Base-by-base conservation (phyloP, 1,140 invertebrate species). In the Hycleus phaleratus region DNA sequence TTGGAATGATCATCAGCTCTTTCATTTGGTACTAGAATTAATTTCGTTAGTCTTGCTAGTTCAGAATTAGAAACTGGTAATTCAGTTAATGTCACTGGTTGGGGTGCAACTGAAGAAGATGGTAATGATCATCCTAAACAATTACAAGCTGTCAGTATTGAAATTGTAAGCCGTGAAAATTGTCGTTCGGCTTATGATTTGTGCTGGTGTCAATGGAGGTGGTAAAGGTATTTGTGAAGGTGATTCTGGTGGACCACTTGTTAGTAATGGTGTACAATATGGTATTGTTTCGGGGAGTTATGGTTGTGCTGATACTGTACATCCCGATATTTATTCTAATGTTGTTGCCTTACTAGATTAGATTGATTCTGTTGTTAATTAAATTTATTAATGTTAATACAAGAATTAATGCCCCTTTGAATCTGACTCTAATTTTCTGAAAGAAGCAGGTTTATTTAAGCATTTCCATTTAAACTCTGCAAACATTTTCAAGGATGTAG, bases 251-350 rank as follows among this genome's bases (percentile, higher is more conserved):
- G 80, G 80, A 3, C 81, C 81, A 10, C 62, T 83, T 5, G 71
- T 78, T 2, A 61, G 68, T 7, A 64, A 71, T 49, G 60, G 66
- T 46, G 67, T 71, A 58, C 47, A 71, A 3, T 70, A 71, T 44
- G 81, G 81, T 24, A 78, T 87, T 3, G 82, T 85, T 1, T 85
- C 84, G 0, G 87, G 87, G 85, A 89, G 89, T 0, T 77, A 82
- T 12, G 85, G 85, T 0, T 88, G 87, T 63, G 87, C 83, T 0
- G 71, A 81, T 48, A 82, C 82, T 7, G 81, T 82, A 42, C 85
- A 82, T 58, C 87, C 87, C 0, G 86, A 86, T 4, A 81, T 89
- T 3, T 89, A 88, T 61, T 85, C 86, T 0, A 78, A 82, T 57
- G 76, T 89, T 0, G 45, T 49, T 18, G 51, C 49, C 18, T 18